Base-by-base conservation (phyloP, 37 sponge, comb jelly and placozoan species). In the Oscarella lobularis region DNA sequence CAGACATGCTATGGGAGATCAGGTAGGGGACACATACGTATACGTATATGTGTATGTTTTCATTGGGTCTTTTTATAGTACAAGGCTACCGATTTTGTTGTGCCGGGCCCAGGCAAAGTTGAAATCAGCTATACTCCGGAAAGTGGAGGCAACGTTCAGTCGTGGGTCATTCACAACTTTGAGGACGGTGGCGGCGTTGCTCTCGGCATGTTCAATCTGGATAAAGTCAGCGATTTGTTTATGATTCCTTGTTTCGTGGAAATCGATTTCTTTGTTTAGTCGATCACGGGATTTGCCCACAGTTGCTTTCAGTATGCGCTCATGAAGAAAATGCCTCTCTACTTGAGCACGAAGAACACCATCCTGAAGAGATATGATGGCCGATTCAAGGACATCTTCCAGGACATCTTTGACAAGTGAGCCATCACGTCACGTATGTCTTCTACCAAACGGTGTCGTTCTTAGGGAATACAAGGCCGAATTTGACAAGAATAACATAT, bases 291-390 rank as follows among this genome's bases (percentile, higher is more conserved):
- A 29, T 80, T 80, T 79, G 81, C 81, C 6, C 81, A 80, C 76
- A 80, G 81, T 67, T 80, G 81, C 73, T 80, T 80, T 60, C 81
- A 76, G 73, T 80, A 80, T 77, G 76, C 81, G 31, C 60, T 80
- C 3, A 41, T 39, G 38, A 80, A 80, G 68, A 55, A 77, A 31
- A 67, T 67, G 81, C 81, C 81, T 20, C 81, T 80, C 2, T 76
- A 76, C 31, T 39, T 80, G 76, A 74, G 75, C 69, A 79, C 79
- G 20, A 79, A 79, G 79, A 79, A 79, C 73, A 79, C 79, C 2
- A 80, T 80, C 39, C 39, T 80, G 27, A 80, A 80, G 54, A 73
- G 40, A 73, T 79, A 79, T 75, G 80, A 79, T 0, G 80, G 80
- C 9, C 60, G 69, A 79, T 79, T 79, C 0, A 80, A 80, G 67